Conservation (phyloP, 2,797 vertebrate genomes). For the Poecilia velifera region DNA sequence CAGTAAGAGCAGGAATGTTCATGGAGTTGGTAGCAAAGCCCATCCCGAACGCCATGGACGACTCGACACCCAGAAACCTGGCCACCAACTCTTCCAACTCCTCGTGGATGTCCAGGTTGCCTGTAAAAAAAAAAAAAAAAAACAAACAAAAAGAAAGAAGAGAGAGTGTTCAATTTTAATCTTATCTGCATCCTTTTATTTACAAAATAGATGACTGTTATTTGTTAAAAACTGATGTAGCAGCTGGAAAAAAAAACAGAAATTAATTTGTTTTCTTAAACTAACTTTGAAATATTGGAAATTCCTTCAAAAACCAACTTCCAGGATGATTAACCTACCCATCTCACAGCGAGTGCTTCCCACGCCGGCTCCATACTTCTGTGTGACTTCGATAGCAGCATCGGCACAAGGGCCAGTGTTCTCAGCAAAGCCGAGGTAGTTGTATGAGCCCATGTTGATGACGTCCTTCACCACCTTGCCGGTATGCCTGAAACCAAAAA, state of each 20-base stretch:
- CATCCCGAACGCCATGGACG: slow-evolving; percentile 95
- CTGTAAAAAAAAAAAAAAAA: slow-evolving; percentile 69
- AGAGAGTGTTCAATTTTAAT: slow-evolving; percentile 1
- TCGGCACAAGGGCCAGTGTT: slow-evolving; percentile 87
- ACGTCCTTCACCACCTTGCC: slow-evolving; percentile 90
- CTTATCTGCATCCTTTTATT: not conserved
- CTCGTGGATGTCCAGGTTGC: slow-evolving; percentile 93
- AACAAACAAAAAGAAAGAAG: not conserved
- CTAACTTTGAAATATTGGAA: not conserved
- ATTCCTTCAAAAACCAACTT: not conserved
- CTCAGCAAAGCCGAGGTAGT: slow-evolving; percentile 96
- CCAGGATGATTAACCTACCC: slow-evolving; percentile 76
- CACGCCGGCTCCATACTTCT: slow-evolving; percentile 89
- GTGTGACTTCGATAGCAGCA: slow-evolving; percentile 81
- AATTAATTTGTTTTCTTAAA: not conserved
- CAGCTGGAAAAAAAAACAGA: not conserved
- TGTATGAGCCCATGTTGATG: slow-evolving; percentile 98
- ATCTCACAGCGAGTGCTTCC: slow-evolving; percentile 92
- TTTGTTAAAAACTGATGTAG: not conserved
- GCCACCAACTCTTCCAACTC: slow-evolving; percentile 91
- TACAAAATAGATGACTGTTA: not conserved
- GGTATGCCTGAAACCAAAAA: slow-evolving; percentile 83
- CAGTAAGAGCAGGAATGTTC: slow-evolving; percentile 96
- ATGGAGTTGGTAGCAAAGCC: slow-evolving; percentile 98
- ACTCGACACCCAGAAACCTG: slow-evolving; percentile 93